Evolutionary conservation across 35 echinoderm and acorn worm species (phyloP).

Genomic region (Heliocidaris tuberculata): DNA sequence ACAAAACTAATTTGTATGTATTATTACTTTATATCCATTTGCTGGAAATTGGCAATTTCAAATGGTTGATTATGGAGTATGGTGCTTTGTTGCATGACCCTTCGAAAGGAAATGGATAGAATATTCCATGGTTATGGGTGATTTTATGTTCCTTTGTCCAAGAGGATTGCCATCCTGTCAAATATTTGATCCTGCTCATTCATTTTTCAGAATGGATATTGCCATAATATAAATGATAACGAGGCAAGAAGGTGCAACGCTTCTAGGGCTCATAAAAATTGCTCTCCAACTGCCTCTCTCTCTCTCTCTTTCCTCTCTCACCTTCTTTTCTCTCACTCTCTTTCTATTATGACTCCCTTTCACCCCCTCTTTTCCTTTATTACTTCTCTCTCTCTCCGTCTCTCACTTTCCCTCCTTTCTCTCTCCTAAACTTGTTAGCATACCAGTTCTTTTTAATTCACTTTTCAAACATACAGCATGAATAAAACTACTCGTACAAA

Average conservation of each 20-base stretch:
- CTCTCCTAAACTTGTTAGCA: not conserved
- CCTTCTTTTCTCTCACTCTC: not conserved
- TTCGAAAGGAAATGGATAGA: not conserved
- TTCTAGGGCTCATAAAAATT: not conserved
- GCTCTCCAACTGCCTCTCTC: not conserved
- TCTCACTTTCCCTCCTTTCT: not conserved
- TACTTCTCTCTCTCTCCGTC: not conserved
- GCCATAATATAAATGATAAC: no score
- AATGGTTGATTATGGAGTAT: not conserved
- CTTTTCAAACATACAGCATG: not conserved
- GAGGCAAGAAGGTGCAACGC: not conserved
- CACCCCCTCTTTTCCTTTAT: not conserved
- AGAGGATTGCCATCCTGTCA: not conserved
- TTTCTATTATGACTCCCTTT: not conserved
- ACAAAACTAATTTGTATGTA: no score
- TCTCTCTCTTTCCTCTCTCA: not conserved
- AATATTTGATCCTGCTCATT: not conserved
- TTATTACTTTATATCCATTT: not conserved
- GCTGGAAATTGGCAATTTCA: not conserved
- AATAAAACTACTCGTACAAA: not conserved
- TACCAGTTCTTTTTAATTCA: not conserved
- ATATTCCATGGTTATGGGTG: not conserved
- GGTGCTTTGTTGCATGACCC: no score
- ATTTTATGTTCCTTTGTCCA: not conserved
- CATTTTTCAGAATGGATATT: not conserved